Conservation (phyloP, 2,797 vertebrate species). For the Vipera ursinii region DNA sequence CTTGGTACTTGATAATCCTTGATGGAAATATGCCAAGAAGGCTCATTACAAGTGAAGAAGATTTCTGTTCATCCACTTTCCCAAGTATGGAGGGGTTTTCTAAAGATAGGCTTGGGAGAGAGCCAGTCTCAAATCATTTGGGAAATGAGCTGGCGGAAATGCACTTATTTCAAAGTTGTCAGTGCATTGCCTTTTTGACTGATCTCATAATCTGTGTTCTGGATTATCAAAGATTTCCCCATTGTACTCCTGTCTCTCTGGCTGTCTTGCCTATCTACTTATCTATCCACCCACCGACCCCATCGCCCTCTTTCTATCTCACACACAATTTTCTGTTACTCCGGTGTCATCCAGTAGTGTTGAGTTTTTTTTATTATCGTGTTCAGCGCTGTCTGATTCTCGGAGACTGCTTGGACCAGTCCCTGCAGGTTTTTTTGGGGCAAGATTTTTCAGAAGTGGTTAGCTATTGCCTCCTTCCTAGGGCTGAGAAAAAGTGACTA, state of each 20-base stretch:
- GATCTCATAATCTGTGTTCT: neutral
- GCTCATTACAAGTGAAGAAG: neutral
- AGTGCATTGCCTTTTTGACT: neutral
- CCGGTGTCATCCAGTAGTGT: too few species aligned
- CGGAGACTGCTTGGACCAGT: too few species aligned
- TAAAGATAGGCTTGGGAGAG: neutral
- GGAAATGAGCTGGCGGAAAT: neutral
- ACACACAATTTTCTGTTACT: too few species aligned
- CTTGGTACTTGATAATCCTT: neutral
- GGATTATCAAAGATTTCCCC: neutral
- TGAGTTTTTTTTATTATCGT: too few species aligned
- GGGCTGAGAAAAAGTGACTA: too few species aligned
- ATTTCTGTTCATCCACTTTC: neutral
- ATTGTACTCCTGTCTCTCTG: neutral
- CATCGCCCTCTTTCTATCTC: neutral
- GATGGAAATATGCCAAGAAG: neutral
- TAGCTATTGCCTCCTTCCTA: too few species aligned
- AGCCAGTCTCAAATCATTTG: neutral
- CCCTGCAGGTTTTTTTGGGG: too few species aligned
- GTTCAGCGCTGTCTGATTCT: too few species aligned
- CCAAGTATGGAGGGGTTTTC: neutral
- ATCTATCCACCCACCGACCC: neutral
- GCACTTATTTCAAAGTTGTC: neutral
- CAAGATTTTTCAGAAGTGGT: too few species aligned
- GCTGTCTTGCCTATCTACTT: neutral